These are phyloP conservation scores for Melopsittacus undulatus DNA, from an alignment of 2,797 vertebrate species.

Conservation along the genomic window DNA sequence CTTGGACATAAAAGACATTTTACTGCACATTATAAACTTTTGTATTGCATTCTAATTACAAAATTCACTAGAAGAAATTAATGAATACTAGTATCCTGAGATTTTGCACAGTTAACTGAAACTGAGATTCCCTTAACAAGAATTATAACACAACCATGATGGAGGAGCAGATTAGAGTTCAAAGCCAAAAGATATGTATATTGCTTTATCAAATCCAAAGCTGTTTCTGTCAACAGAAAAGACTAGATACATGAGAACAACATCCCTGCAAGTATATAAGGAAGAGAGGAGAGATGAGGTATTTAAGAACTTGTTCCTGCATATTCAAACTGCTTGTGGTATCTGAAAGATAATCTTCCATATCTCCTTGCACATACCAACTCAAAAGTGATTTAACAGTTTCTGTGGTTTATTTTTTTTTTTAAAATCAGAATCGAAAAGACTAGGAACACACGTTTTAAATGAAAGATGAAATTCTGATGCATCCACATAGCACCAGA, in stretches of 20 bases:
- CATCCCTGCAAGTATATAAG: background rate
- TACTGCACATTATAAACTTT: background rate
- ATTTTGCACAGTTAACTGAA: background rate
- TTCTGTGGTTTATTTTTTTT: background rate
- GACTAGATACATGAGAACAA: background rate
- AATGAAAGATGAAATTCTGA: background rate
- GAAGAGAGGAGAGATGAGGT: background rate
- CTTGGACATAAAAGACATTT: background rate
- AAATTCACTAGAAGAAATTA: background rate
- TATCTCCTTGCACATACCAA: background rate
- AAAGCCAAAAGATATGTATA: background rate
- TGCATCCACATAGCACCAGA: background rate
- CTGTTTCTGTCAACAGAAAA: background rate
- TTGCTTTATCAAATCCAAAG: background rate
- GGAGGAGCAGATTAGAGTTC: background rate
- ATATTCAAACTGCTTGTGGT: background rate
- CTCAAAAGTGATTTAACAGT: background rate
- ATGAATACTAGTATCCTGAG: background rate
- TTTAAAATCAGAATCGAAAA: background rate
- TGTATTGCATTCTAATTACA: background rate
- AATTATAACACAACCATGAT: background rate
- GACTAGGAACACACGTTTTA: background rate
- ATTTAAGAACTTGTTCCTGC: background rate
- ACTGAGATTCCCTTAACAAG: background rate
- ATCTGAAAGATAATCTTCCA: background rate